These are phyloP conservation scores for Natator depressus DNA, from an alignment of 2,113 vertebrate genomes.

Conservation along the genomic window DNA sequence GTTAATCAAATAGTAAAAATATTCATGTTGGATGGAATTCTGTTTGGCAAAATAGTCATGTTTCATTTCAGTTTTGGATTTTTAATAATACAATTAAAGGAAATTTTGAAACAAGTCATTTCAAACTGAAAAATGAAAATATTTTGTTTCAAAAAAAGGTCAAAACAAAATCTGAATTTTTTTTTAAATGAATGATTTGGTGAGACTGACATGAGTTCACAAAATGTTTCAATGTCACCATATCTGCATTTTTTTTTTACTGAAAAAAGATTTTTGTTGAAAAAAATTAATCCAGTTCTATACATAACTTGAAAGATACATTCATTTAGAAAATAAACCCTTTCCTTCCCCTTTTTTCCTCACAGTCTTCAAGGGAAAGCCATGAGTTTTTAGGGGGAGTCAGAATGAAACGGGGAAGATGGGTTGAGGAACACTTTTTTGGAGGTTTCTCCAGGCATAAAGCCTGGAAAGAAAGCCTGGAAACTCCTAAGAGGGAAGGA, in stretches of 20 bases:
- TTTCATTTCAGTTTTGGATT: not conserved
- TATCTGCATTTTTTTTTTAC: no score
- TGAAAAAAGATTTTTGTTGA: no score
- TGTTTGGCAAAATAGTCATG: not conserved
- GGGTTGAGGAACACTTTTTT: not conserved
- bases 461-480: not conserved
- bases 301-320: not conserved
- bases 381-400: constrained; percentile 13
- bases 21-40: not conserved
- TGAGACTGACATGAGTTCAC: not conserved
- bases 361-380: constrained; percentile 19
- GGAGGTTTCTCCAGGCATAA: constrained; percentile 12
- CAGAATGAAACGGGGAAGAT: constrained; percentile 44
- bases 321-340: constrained; percentile 28
- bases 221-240: no score
- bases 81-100: not conserved
- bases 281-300: not conserved
- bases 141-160: not conserved
- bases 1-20: not conserved
- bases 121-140: not conserved
- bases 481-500: constrained; percentile 19
- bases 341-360: constrained; percentile 14
- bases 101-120: not conserved
- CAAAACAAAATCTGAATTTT: not conserved
- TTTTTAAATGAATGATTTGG: not conserved